Evolutionary conservation across 1,140 invertebrate genomes (phyloP).

Genomic region (Drosophila trapezifrons): DNA sequence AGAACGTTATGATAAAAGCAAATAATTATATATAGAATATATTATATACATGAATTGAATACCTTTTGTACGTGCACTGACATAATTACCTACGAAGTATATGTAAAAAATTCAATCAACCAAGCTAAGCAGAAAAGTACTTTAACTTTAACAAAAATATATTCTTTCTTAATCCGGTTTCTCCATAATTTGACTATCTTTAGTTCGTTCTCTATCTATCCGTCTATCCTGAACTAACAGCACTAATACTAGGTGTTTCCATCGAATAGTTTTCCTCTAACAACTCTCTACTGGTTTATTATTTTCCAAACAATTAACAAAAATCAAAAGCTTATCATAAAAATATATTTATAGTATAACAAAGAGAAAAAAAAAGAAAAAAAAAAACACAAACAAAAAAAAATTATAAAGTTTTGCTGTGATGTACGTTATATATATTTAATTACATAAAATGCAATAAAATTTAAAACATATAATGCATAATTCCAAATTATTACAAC

Average conservation of each 20-base stretch:
- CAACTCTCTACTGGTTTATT: conserved; percentile 52
- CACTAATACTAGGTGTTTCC: conserved; percentile 49
- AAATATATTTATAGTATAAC: conserved; percentile 62
- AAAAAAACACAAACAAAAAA: conserved; percentile 49
- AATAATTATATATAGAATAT: conserved; percentile 54
- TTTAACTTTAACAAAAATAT: conserved; percentile 15
- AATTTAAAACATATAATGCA: conserved; percentile 75
- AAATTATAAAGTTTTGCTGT: conserved; percentile 83
- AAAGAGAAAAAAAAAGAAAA: conserved; percentile 44
- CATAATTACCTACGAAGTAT: conserved; percentile 77
- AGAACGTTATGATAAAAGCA: conserved; percentile 65
- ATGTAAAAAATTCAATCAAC: conserved; percentile 71
- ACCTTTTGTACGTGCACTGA: conserved; percentile 82
- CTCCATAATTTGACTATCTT: conserved; percentile 15
- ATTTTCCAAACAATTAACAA: conserved; percentile 51
- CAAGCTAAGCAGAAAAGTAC: conserved; percentile 55
- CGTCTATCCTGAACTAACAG: conserved; percentile 46
- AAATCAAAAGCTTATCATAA: conserved; percentile 77
- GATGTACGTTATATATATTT: conserved; percentile 84
- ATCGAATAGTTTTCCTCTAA: conserved; percentile 41
- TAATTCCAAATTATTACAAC: conserved; percentile 63
- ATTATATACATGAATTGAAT: conserved; percentile 77
- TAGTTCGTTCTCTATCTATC: conserved; percentile 41
- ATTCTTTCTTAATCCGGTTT: conserved; percentile 36
- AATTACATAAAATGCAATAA: conserved; percentile 82